A percentile compares a stretch with the other conserved stretches of the same genome.
These are phyloP conservation scores for Chlorospingus flavigularis DNA, from an alignment of 2,797 vertebrate species.

Conservation along the genomic window DNA sequence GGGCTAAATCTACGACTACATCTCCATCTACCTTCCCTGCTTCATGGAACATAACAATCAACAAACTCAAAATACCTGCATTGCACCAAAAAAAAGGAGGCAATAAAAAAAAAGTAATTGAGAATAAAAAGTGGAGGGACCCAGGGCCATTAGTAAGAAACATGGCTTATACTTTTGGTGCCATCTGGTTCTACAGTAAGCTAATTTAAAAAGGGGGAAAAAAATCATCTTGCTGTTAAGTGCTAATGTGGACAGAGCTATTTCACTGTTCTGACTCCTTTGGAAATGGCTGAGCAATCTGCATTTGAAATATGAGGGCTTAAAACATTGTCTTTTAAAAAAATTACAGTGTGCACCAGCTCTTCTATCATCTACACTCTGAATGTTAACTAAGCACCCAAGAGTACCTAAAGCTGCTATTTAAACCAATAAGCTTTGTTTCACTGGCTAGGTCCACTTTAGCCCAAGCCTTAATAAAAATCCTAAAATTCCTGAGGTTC, in stretches of 20 bases:
- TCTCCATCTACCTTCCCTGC: not conserved
- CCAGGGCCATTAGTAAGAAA: slow-evolving; percentile 46
- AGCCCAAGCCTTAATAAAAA: not conserved
- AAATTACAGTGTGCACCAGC: slow-evolving; percentile 20
- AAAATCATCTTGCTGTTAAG: slow-evolving; percentile 48
- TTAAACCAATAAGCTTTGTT: not conserved
- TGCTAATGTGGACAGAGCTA: slow-evolving; percentile 59
- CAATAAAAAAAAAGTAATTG: not conserved
- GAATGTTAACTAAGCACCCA: slow-evolving; percentile 37
- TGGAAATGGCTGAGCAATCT: slow-evolving; percentile 59
- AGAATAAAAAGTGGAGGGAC: not conserved
- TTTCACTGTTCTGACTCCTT: slow-evolving; percentile 20
- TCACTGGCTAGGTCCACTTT: not conserved
- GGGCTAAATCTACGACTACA: not conserved
- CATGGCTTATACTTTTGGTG: slow-evolving; percentile 33
- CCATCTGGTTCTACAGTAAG: slow-evolving; percentile 52
- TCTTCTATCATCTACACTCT: slow-evolving; percentile 11
- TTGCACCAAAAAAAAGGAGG: not conserved
- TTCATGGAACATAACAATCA: not conserved
- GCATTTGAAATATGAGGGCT: slow-evolving; percentile 59
- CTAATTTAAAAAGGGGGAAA: slow-evolving; percentile 27
- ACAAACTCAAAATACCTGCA: slow-evolving; percentile 37
- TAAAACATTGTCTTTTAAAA: slow-evolving; percentile 43
- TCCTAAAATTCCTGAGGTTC: not conserved
- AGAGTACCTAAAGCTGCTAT: not conserved